Base-by-base conservation (phyloP, 2,797 vertebrate genomes). In the Cercopithecus mitis region DNA sequence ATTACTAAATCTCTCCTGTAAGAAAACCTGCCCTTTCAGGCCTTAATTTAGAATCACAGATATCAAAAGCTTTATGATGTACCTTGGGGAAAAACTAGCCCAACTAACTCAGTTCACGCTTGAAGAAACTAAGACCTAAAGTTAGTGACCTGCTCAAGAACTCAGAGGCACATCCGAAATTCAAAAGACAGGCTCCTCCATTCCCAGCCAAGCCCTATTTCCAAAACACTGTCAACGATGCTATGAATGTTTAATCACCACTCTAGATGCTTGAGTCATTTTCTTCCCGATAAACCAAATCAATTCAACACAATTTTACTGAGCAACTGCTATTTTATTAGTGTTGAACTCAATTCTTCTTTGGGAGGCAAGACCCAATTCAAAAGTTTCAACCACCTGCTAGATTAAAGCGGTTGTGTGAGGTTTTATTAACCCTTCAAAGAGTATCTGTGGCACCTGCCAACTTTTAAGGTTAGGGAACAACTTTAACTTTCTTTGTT, bases 1-100 rank as follows among this genome's bases (percentile, higher is more conserved):
- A 58, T 55, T 43, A 39, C 12, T 41, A 47, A 61, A 57, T 47
- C 57, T 85, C 75, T 95, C 80, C 89, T 85, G 1, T 25, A 36
- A 33, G 30, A 77, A 96, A 90, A 58, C 7, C 47, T 86, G 75
- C 12, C 7, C 5, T 33, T 81, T 64, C 13, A 2, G 43, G 7
- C 19, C 79, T 94, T 94, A n/a, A 64, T 88, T 96, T 84, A 81
- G 88, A 80, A 90, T 72, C 36, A 84, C 12, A 73, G 57, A 88
- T 27, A 67, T 77, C 72, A 70, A 91, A 39, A 79, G 43, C 30
- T 81, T 87, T 76, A 52, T 6, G 24, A 36, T 20, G 17, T 47
- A 67, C 30, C 22, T 83, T 91, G 61, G 39, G 91, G 50, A 58
- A 45, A 33, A 67, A 61, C 57, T 33, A 55, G 9, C 30, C 61